Evolutionary conservation across 2,113 vertebrate genomes (phyloP).

Genomic region (Proterorhinus semilunaris): DNA sequence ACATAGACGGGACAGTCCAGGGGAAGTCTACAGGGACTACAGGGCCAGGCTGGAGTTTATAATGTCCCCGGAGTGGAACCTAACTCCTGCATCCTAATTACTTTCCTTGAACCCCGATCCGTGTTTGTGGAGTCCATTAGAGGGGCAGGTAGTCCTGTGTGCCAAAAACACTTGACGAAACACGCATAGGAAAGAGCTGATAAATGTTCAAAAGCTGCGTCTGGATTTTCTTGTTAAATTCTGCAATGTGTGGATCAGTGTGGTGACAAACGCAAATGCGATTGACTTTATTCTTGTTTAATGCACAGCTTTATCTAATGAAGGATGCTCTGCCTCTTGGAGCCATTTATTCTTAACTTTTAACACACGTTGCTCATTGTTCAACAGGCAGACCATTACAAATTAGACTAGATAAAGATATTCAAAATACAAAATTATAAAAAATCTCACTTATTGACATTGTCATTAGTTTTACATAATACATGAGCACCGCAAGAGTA

Average conservation of each 20-base stretch:
- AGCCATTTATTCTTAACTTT: conserved; percentile 2
- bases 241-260: conserved; percentile 1
- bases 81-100: conserved; percentile 47
- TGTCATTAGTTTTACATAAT: background rate
- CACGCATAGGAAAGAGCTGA: background rate
- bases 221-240: background rate
- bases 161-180: background rate
- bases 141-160: conserved; percentile 7
- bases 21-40: conserved; percentile 36
- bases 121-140: background rate
- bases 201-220: background rate
- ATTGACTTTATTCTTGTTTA: conserved; percentile 2
- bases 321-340: conserved; percentile 1
- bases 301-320: conserved; percentile 5
- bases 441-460: background rate
- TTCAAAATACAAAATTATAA: background rate
- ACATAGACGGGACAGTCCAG: conserved; percentile 35
- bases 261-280: background rate
- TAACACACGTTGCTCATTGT: conserved; percentile 3
- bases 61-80: conserved; percentile 18
- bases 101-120: conserved; percentile 35
- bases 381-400: background rate
- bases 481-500: no score
- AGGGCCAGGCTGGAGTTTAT: conserved; percentile 27
- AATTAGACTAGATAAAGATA: background rate